phyloP scores from a whole-genome alignment of 2,888 invertebrate genomes.

The Calliopum simillimum region DNA sequence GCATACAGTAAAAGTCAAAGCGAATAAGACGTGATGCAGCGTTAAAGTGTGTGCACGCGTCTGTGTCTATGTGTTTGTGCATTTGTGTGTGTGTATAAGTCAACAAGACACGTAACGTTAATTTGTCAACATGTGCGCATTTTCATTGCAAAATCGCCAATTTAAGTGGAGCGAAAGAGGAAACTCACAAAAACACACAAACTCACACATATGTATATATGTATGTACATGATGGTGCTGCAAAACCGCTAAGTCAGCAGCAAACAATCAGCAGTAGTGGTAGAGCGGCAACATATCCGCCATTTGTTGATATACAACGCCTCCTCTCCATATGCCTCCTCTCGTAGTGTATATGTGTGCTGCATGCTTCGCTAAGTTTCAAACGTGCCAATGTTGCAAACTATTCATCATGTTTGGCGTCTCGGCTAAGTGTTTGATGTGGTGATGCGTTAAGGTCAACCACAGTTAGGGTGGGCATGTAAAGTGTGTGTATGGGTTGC shows the following conservation, averaged over 20 bases:
- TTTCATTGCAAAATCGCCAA: constrained; percentile 15
- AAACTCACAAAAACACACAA: not conserved
- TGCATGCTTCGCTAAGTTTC: not conserved
- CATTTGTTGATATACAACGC: not conserved
- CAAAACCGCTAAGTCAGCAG: not conserved
- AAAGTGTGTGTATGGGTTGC: not conserved
- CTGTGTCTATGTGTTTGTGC: constrained; percentile 14
- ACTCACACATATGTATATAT: constrained; percentile 10
- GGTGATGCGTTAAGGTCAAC: constrained; percentile 2
- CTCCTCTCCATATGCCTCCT: not conserved
- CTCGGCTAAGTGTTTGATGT: not conserved
- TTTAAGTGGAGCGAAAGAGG: not conserved
- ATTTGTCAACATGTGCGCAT: constrained; percentile 42
- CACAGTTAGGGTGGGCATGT: not conserved
- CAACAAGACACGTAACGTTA: constrained; percentile 43
- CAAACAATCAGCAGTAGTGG: not conserved
- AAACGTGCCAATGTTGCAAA: constrained; percentile 16
- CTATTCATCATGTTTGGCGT: constrained; percentile 27
- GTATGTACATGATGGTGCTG: not conserved
- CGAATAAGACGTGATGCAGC: constrained; percentile 21
- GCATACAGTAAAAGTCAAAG: not conserved
- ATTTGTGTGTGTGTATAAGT: constrained; percentile 1
- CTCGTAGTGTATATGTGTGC: not conserved
- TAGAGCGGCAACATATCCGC: not conserved
- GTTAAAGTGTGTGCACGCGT: not conserved